phyloP scores from a whole-genome alignment of 2,113 vertebrate species.

The Sardina pilchardus region DNA sequence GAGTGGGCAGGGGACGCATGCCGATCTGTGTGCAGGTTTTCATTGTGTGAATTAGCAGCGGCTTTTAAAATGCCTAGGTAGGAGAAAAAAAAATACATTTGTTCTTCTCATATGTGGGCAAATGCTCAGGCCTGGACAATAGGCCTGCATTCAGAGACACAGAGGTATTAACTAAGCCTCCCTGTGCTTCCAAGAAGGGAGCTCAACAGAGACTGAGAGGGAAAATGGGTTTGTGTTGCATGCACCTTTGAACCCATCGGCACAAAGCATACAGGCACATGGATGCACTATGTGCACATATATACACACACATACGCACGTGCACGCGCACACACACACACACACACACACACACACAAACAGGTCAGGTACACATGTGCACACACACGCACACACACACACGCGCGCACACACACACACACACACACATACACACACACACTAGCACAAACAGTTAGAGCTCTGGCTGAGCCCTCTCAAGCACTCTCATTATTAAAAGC shows the following conservation, averaged over 20 bases:
- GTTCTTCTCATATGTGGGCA: neutral
- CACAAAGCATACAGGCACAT: neutral
- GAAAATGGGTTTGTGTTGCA: conserved; percentile 30
- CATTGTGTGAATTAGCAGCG: neutral
- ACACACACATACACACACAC: conserved; percentile 25
- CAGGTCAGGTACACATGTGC: neutral
- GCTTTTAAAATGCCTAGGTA: neutral
- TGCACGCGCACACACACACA: neutral
- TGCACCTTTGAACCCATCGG: conserved; percentile 26
- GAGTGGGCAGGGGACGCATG: neutral
- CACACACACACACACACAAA: neutral
- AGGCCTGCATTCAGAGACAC: neutral
- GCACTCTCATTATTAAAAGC: conserved; percentile 82
- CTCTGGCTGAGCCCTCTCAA: conserved; percentile 53
- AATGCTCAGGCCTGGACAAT: neutral
- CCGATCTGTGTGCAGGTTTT: neutral
- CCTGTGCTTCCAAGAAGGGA: conserved; percentile 51
- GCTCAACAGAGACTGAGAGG: neutral
- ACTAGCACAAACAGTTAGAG: conserved; percentile 10
- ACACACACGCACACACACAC: neutral
- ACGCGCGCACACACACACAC: neutral
- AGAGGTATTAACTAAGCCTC: conserved; percentile 67
- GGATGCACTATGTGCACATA: neutral
- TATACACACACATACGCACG: neutral
- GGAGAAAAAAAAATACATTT: neutral